Evolutionary conservation across 2,113 vertebrate species (phyloP).

Genomic region (Dicentrarchus labrax): DNA sequence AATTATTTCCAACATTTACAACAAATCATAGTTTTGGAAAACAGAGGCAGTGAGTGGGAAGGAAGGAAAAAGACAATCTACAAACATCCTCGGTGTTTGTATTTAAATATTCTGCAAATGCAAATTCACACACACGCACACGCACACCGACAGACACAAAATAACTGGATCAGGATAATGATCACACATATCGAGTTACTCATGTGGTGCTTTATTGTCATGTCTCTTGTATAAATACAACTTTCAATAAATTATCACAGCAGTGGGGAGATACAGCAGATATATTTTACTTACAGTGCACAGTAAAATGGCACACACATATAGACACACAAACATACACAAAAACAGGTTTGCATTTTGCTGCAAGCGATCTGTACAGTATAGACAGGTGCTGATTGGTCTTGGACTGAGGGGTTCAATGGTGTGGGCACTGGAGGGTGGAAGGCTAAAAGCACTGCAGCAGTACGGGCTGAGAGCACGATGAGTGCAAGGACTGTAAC

Average conservation of each 20-base stretch:
- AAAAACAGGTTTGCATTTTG: not conserved
- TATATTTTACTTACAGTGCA: conserved; percentile 49
- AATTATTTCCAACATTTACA: conserved; percentile 17
- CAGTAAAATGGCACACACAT: conserved; percentile 17
- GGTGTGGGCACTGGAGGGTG: not conserved
- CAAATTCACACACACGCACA: not conserved
- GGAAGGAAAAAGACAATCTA: not conserved
- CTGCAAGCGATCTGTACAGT: conserved; percentile 35
- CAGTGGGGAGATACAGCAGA: conserved; percentile 63
- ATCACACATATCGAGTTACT: conserved; percentile 28
- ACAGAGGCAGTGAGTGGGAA: not conserved
- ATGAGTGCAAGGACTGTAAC: not conserved
- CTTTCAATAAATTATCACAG: conserved; percentile 71
- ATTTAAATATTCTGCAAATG: not conserved
- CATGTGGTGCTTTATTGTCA: conserved; percentile 75
- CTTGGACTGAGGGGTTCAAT: not conserved
- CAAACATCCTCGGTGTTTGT: not conserved
- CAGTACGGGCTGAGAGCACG: not conserved
- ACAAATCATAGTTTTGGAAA: conserved; percentile 8
- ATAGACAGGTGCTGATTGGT: conserved; percentile 10
- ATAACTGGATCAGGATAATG: conserved; percentile 5
- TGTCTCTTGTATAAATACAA: conserved; percentile 70
- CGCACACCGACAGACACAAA: not conserved
- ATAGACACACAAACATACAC: not conserved
- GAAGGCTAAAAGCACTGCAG: not conserved